Percentiles rank a stretch among this genome's conserved stretches.
Conservation (phyloP, 2,113 vertebrate genomes). For the Xiphophorus couchianus region DNA sequence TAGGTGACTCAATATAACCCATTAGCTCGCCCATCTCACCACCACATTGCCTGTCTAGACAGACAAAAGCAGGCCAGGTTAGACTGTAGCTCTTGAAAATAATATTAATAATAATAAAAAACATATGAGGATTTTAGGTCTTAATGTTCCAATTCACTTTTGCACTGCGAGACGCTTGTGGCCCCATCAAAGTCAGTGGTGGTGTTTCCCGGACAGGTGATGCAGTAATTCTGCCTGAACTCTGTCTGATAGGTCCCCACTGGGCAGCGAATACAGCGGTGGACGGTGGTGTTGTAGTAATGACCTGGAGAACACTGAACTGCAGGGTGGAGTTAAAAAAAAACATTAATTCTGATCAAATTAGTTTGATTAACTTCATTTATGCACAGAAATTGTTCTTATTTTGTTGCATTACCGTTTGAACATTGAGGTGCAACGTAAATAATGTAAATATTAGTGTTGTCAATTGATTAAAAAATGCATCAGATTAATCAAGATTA, state of each 20-base stretch:
- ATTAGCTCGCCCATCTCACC: slow-evolving; percentile 97
- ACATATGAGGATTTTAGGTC: slow-evolving; percentile 10
- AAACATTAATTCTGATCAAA: not conserved
- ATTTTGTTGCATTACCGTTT: not conserved
- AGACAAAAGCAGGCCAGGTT: slow-evolving; percentile 24
- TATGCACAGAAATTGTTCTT: not conserved
- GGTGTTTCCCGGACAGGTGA: slow-evolving; percentile 94
- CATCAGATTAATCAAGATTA: no score
- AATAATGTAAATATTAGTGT: no score
- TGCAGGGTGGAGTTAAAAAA: slow-evolving; percentile 62
- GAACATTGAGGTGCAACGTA: not conserved
- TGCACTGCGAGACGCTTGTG: slow-evolving; percentile 95
- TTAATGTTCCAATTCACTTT: slow-evolving; percentile 82
- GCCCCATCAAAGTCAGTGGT: slow-evolving; percentile 97
- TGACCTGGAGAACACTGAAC: slow-evolving; percentile 96
- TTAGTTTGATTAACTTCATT: not conserved
- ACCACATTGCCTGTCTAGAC: slow-evolving; percentile 92
- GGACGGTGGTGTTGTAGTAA: slow-evolving; percentile 95
- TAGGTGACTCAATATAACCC: slow-evolving; percentile 97
- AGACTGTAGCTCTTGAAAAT: not conserved
- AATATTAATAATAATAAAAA: not conserved
- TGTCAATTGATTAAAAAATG: no score
- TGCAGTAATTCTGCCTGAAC: slow-evolving; percentile 96
- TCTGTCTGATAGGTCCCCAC: slow-evolving; percentile 95
- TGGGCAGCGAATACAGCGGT: slow-evolving; percentile 95